Evolutionary conservation across 2,888 invertebrate species (phyloP), one percentile per base, ranked within the genome.

Genomic region (Ashinkailepas kermadecensis): DNA sequence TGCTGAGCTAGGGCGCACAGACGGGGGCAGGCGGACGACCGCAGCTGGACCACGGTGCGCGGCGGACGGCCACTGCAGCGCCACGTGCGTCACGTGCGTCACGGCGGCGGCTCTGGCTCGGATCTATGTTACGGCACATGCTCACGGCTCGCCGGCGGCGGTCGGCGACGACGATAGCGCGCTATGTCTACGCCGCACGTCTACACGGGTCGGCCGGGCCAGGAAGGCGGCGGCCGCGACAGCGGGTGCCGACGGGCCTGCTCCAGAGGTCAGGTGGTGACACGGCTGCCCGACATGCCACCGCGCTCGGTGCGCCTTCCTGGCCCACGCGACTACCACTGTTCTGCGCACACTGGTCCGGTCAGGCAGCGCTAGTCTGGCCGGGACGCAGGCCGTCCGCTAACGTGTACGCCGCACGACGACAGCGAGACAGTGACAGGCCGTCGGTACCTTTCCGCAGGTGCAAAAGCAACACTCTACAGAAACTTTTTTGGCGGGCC

Each of bases 141-240:
- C 58, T 82, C 83, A 23, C 81, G 82, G 57, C 81, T 67, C 78
- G 81, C 39, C 39, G 39, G 39, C 39, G 39, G 39, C 39, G 39
- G 39, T 39, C 39, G 39, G 39, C 39, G 39, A 39, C 39, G 39
- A 39, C 39, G 39, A 39, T 39, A 39, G 39, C 39, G 39, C 39
- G 39, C 39, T 39, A 39, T 39, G 39, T 39, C 39, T 39, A 39
- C 39, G 80, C 21, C 82, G 82, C 67, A 83, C 59, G 78, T 83
- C 83, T 59, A 82, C 82, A n/a, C 83, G 81, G 59, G 81, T 82
- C 7, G 83, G 82, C 23, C 82, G 81, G 18, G 67, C 62, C 21
- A 81, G 82, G 25, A 80, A 79, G 23, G 59, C 65, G 7, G 81
- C 67, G 54, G 81, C 82, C 59, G 81, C 83, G 39, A 80, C 83